Percentiles rank a stretch among this genome's conserved stretches.
These are phyloP conservation scores for Oreotragus oreotragus DNA, from an alignment of 2,113 vertebrate genomes.

Conservation along the genomic window DNA sequence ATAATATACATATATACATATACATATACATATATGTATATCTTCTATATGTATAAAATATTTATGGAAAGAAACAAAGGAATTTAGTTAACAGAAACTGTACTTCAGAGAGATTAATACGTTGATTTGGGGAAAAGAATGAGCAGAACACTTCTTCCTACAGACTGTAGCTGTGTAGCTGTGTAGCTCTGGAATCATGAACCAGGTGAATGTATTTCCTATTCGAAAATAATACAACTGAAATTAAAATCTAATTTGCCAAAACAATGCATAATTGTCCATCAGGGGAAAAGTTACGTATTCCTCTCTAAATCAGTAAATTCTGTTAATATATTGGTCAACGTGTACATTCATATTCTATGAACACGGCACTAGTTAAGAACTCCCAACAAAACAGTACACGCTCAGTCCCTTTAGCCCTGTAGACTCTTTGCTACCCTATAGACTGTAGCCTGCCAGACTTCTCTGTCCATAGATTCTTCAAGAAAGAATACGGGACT, in stretches of 20 bases:
- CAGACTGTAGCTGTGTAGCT: background rate
- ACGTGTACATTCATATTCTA: background rate
- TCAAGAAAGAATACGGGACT: background rate
- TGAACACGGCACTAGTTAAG: background rate
- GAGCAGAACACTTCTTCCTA: background rate
- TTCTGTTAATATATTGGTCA: background rate
- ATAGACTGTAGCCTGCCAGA: background rate
- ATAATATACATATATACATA: background rate
- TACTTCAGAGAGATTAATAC: background rate
- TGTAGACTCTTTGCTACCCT: background rate
- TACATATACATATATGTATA: background rate
- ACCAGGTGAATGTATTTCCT: background rate
- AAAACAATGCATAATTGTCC: background rate
- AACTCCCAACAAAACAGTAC: background rate
- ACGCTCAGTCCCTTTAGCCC: accelerated
- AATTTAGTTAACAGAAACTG: background rate
- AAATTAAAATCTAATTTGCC: background rate
- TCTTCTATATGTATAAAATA: background rate
- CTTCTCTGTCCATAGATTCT: background rate
- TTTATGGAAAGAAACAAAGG: conserved; percentile 4
- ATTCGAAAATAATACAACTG: background rate
- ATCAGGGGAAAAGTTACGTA: background rate
- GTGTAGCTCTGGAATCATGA: background rate
- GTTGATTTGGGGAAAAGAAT: background rate
- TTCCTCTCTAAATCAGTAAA: background rate